Base-by-base conservation (phyloP, 2,888 invertebrate genomes). In the Congeria kusceri region DNA sequence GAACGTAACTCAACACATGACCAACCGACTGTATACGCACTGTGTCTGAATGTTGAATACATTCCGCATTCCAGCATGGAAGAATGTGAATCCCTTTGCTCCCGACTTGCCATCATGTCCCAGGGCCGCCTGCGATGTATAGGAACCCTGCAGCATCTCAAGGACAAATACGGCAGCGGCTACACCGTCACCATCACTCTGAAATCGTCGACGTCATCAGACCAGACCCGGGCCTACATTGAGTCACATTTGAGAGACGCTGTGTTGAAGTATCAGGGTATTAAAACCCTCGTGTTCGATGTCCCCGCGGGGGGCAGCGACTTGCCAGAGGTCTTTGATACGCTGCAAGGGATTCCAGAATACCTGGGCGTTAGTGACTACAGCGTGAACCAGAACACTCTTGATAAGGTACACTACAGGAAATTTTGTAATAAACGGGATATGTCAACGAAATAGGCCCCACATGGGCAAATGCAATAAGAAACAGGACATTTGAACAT, bases 71-170 rank as follows among this genome's bases (percentile, higher is more conserved):
- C n/a, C 93, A 97, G 97, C 90, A 97, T 97, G 97, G 97, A 97
- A 93, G 97, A 97, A 94, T 97, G 97, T 94, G 97, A 97, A 91
- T 96, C 96, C 44, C 94, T 97, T 39, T 97, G 97, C 92, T 95
- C 95, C 59, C 95, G 97, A 66, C 94, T 97, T 86, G 96, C 96
- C 3, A 97, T 97, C 76, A 96, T 97, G 96, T 95, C 95, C 0
- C 94, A 94, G 77, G 97, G 97, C 0, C 94, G 95, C 86, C 94
- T 97, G 85, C 95, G 95, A 82, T 97, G 97, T 90, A 94, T 97
- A 65, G 97, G 97, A 67, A 95, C 95, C 74, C 95, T 96, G 76
- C 96, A 96, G 79, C 96, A 96, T 80, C 94, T 97, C 84, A 96
- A 97, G 89, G 95, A 95, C 71, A 95, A 89, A 69, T 92, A 89